Evolutionary conservation across 1,140 invertebrate species (phyloP), one percentile per base, ranked within the genome.

Genomic region (Mamestra configurata): DNA sequence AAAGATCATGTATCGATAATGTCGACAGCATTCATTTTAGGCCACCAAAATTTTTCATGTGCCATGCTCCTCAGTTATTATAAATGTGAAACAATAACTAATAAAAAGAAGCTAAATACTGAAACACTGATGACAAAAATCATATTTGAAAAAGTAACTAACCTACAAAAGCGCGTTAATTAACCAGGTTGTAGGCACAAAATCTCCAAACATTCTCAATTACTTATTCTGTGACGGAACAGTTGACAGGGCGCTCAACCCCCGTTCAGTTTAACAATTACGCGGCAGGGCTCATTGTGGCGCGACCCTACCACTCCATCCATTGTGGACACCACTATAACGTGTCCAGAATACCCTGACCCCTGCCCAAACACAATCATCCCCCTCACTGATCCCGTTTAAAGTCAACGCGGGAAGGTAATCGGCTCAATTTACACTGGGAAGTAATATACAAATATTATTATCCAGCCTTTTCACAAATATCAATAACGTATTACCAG

Each of bases 401-500:
- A 66, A 72, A 53, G 57, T 80, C 72, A 43, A 79, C 66, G 31
- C 55, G 80, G 79, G 31, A 77, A 73, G 76, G 64, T 80, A 35
- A 83, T 80, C 8, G 83, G 92, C 5, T 89, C 90, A 89, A 79
- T 20, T 81, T 84, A 92, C 46, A 84, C 40, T 90, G 89, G 92
- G 51, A 51, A 85, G 79, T 84, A 80, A 86, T 90, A 90, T 88
- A 94, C 92, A 94, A 94, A 94, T 94, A 94, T 94, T 94, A 94
- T 94, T 94, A 94, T 94, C 92, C 92, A 87, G 89, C 87, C 91
- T 89, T 91, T 93, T 94, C 90, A 93, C 91, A 93, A 93, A 94
- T 94, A 94, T 94, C 93, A 94, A 94, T 94, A 94, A 94, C 90
- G 91, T 93, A 93, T 93, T 93, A 93, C 91, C 84, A 86, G 89